These are phyloP conservation scores for Cheilosia vernalis DNA, from an alignment of 2,888 invertebrate genomes.

Conservation along the genomic window DNA sequence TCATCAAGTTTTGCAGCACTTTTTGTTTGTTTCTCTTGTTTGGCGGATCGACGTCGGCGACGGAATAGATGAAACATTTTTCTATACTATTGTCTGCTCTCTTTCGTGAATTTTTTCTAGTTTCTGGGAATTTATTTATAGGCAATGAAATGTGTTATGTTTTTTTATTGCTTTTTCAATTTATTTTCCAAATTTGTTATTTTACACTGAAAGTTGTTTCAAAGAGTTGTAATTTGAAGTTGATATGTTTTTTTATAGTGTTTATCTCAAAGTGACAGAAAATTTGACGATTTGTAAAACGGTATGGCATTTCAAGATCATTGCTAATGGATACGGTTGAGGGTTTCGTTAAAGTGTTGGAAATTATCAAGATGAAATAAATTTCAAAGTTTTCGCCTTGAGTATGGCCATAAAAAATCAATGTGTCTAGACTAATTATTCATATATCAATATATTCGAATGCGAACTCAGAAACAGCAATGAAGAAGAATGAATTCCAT, in stretches of 20 bases:
- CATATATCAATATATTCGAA: not conserved
- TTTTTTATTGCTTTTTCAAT: not conserved
- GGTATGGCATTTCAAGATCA: not conserved
- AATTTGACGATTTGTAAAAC: conserved; percentile 3
- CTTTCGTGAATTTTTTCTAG: conserved; percentile 25
- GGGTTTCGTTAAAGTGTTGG: not conserved
- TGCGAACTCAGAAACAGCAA: not conserved
- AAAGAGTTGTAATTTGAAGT: conserved; percentile 34
- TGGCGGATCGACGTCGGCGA: conserved; percentile 66
- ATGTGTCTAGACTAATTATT: not conserved
- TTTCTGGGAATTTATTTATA: conserved; percentile 69
- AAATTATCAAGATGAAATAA: not conserved
- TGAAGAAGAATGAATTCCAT: not conserved
- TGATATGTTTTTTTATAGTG: not conserved
- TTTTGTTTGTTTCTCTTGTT: conserved; percentile 55
- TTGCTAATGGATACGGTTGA: conserved; percentile 15
- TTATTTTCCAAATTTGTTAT: conserved; percentile 37
- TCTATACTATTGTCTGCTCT: conserved; percentile 15
- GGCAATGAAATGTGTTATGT: conserved; percentile 44
- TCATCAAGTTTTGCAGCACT: conserved; percentile 59
- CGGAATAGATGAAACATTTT: conserved; percentile 67
- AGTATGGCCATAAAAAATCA: not conserved
- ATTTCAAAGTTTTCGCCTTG: not conserved
- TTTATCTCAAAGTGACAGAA: conserved; percentile 50
- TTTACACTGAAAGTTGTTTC: conserved; percentile 49